phyloP scores from a whole-genome alignment of 2,888 invertebrate genomes.

The Machimus rusticus region DNA sequence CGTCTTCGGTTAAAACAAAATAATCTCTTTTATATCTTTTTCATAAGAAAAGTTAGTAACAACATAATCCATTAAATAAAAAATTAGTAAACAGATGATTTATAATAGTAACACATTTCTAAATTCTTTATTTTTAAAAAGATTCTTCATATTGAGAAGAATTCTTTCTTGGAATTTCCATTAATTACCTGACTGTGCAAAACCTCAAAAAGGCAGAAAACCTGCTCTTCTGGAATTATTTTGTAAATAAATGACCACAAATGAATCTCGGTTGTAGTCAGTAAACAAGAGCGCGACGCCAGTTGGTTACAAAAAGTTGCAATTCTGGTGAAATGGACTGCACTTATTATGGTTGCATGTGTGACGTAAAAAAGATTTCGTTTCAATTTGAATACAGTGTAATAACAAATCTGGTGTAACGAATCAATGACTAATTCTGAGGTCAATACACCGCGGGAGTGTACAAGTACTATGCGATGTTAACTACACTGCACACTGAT shows the following conservation, averaged over 20 bases:
- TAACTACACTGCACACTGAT: background rate
- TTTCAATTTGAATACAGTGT: background rate
- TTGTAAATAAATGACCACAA: background rate
- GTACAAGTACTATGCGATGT: background rate
- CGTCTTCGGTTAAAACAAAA: background rate
- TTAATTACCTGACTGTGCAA: background rate
- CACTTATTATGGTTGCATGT: background rate
- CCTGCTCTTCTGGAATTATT: background rate
- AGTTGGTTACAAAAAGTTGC: background rate
- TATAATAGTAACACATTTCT: no score
- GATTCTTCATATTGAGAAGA: background rate
- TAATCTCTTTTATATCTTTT: background rate
- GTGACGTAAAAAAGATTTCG: background rate
- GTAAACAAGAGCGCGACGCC: background rate
- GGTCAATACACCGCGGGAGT: background rate
- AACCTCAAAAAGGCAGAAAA: background rate
- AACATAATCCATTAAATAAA: background rate
- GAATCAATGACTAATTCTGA: background rate
- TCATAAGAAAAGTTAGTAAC: background rate
- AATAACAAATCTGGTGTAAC: background rate
- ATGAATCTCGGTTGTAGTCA: background rate
- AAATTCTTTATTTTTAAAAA: background rate
- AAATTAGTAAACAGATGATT: background rate
- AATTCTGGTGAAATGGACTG: background rate
- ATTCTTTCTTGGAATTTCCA: background rate